Evolutionary conservation across 1,140 invertebrate genomes (phyloP).

Genomic region (Calephelis nemesis): DNA sequence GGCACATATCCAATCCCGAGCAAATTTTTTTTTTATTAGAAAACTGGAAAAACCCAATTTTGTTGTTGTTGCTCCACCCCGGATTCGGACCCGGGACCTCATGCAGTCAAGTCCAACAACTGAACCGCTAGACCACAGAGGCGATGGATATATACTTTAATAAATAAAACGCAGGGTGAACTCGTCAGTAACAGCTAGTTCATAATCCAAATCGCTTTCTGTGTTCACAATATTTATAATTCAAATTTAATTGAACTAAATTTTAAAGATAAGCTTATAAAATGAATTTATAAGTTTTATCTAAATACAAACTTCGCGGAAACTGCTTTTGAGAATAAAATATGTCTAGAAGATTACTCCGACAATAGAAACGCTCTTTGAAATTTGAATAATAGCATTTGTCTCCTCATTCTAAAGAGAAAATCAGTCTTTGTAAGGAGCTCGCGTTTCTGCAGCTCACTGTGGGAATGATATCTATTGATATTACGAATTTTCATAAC

Average conservation of each 20-base stretch:
- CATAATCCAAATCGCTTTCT: no score
- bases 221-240: no score
- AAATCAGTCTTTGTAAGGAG: constrained; percentile 1
- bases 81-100: no score
- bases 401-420: constrained; percentile 5
- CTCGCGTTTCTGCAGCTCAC: neutral
- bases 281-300: constrained; percentile 2
- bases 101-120: no score
- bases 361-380: constrained; percentile 10
- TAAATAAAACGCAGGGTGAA: no score
- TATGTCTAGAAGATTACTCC: constrained; percentile 11
- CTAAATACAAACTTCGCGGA: neutral
- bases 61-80: no score
- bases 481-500: neutral
- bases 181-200: no score
- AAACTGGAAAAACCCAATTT: no score
- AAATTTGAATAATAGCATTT: constrained; percentile 12
- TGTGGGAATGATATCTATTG: neutral
- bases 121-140: no score
- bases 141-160: no score
- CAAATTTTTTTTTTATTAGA: no score
- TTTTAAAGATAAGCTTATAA: neutral
- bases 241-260: neutral
- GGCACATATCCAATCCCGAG: no score
- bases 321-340: constrained; percentile 9